Evolutionary conservation across 2,113 vertebrate genomes (phyloP).

Genomic region (Xerus inauris): DNA sequence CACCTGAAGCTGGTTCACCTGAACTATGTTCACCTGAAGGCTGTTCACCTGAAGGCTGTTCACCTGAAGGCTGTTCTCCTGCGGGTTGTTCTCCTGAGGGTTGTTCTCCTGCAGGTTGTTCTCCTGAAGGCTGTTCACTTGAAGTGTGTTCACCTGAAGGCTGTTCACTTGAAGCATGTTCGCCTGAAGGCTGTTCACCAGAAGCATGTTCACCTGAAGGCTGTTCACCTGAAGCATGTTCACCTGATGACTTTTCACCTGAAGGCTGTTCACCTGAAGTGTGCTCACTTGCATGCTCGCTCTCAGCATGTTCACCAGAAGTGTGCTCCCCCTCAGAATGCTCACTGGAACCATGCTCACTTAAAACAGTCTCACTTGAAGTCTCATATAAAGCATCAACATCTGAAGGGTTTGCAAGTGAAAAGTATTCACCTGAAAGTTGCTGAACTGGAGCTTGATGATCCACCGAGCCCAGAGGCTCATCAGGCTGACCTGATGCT

Average conservation of each 20-base stretch:
- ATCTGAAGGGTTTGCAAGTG: slow-evolving; percentile 42
- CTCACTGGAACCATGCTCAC: neutral
- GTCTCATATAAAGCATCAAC: slow-evolving; percentile 10
- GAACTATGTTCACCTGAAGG: neutral
- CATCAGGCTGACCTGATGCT: slow-evolving; percentile 31
- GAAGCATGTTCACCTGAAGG: neutral
- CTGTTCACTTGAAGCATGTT: neutral
- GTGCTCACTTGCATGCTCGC: neutral
- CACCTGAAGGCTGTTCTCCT: neutral
- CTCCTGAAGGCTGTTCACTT: accelerated
- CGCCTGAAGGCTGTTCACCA: accelerated
- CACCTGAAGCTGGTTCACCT: neutral
- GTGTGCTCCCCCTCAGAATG: neutral
- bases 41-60: neutral
- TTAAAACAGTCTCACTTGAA: neutral
- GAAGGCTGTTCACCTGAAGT: neutral
- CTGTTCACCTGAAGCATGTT: neutral
- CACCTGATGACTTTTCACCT: neutral
- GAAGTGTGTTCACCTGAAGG: neutral
- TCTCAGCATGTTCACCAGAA: neutral
- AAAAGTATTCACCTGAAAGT: slow-evolving; percentile 4
- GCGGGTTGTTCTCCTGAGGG: neutral
- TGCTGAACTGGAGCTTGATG: slow-evolving; percentile 31
- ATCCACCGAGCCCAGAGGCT: neutral
- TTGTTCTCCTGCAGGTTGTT: neutral